Evolutionary conservation across 2,888 invertebrate species (phyloP), one percentile per base, ranked within the genome.

Genomic region (Drosophila villosipedis): DNA sequence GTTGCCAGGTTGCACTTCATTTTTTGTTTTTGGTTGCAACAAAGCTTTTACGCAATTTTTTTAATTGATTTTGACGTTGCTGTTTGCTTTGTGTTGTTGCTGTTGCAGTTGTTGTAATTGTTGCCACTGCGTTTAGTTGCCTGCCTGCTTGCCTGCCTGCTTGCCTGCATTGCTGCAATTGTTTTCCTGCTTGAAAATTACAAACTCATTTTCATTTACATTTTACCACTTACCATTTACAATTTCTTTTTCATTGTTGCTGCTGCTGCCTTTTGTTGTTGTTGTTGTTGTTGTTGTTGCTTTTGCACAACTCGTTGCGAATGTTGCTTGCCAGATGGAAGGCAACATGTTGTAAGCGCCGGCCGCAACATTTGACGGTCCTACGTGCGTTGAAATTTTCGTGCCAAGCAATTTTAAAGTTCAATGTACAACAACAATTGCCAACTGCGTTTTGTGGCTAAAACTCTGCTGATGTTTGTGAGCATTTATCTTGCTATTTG

Each of bases 191-290:
- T 80, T 78, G 66, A 69, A 83, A 81, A 81, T 80, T 83, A 81
- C 81, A 76, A 81, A 81, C 80, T 80, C 73, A 83, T 80, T 78
- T 80, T 80, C 79, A 80, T 82, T 80, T 80, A 82, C 78, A 80
- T 80, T 80, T 79, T 70, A 75, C 65, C 61, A 76, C 61, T 80
- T 80, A 80, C 68, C 70, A 73, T 75, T 77, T 63, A 76, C 80
- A 79, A 82, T 82, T 79, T 79, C 72, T 82, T 72, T 75, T 66
- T 33, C 37, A 35, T 55, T 55, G 55, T 31, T 61, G 57, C 33
- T 58, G 33, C 41, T 60, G 55, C 33, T 52, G 33, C 39, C 33
- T 60, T 14, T 22, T 59, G n/a, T 47, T 33, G 41, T 10, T 52
- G 28, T 22, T 59, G n/a, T 47, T 33, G 41, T 10, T 52, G 28